Conservation (phyloP, 1,140 invertebrate species). For the Ditylenchus dipsaci region DNA sequence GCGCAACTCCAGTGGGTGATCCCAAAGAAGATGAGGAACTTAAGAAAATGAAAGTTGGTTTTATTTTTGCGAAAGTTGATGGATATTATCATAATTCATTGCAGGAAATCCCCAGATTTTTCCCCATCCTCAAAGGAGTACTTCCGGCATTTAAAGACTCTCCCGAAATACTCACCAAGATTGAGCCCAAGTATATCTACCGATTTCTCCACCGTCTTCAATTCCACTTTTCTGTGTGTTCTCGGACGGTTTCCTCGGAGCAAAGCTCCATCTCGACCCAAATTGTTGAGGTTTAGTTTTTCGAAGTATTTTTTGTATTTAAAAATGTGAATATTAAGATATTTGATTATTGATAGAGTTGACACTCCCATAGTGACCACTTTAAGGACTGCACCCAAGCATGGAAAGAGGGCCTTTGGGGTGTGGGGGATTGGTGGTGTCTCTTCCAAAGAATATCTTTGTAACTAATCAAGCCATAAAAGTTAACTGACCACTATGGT, state of each 20-base stretch:
- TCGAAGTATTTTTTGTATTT: too few relatives aligned
- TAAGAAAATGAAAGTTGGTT: constrained; percentile 37
- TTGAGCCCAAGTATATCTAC: constrained; percentile 40
- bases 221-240: constrained; percentile 36
- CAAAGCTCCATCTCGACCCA: constrained; percentile 23
- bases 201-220: constrained; percentile 42
- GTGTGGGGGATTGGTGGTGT: too few relatives aligned
- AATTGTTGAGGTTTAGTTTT: constrained; percentile 42
- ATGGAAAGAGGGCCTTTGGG: too few relatives aligned
- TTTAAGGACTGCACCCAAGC: too few relatives aligned
- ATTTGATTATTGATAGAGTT: too few relatives aligned
- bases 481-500: too few relatives aligned
- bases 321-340: too few relatives aligned
- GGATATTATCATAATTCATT: constrained; percentile 7
- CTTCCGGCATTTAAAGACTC: constrained; percentile 43
- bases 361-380: too few relatives aligned
- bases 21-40: constrained; percentile 44
- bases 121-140: constrained; percentile 38
- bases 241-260: constrained; percentile 35
- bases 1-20: constrained; percentile 21
- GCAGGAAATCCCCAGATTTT: constrained; percentile 48
- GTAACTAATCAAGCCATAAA: too few relatives aligned
- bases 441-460: too few relatives aligned
- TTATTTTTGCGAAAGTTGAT: neutral
- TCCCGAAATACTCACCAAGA: constrained; percentile 39